phyloP scores from a whole-genome alignment of 2,113 vertebrate genomes.

The Ardeotis arabs region DNA sequence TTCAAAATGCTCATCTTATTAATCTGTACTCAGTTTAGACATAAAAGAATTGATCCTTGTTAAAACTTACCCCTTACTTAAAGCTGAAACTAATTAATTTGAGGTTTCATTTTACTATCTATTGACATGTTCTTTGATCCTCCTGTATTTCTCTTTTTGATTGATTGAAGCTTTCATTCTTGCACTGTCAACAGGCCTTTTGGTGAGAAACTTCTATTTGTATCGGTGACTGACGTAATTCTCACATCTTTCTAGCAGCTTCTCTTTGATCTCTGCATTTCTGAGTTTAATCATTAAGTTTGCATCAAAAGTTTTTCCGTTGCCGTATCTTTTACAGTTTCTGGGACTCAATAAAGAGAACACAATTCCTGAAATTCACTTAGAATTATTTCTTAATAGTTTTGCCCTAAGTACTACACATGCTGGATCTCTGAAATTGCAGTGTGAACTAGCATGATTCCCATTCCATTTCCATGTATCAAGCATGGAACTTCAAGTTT shows the following conservation, averaged over 20 bases:
- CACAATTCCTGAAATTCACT: background rate
- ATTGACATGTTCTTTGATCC: background rate
- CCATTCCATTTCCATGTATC: background rate
- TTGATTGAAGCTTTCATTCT: slow-evolving; percentile 8
- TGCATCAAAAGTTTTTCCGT: background rate
- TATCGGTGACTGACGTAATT: slow-evolving; percentile 36
- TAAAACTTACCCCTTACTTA: slow-evolving; percentile 6
- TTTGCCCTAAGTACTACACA: background rate
- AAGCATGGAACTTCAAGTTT: background rate
- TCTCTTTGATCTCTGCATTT: slow-evolving; percentile 42
- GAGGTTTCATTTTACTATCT: slow-evolving; percentile 18
- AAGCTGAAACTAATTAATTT: background rate
- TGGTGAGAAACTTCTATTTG: slow-evolving; percentile 10
- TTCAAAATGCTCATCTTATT: background rate
- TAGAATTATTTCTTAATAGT: background rate
- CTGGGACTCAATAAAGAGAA: background rate
- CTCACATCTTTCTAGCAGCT: slow-evolving; percentile 8
- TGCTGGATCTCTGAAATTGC: background rate
- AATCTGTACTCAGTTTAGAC: background rate
- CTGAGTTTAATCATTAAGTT: slow-evolving; percentile 36
- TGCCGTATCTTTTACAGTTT: background rate
- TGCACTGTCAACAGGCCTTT: slow-evolving; percentile 7
- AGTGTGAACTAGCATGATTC: background rate
- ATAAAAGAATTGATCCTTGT: background rate
- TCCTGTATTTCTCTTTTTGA: slow-evolving; percentile 1